A percentile compares a stretch with the other conserved stretches of the same genome.
Evolutionary conservation across 2,113 vertebrate genomes (phyloP).

Genomic region (Illadopsis cleaveri): DNA sequence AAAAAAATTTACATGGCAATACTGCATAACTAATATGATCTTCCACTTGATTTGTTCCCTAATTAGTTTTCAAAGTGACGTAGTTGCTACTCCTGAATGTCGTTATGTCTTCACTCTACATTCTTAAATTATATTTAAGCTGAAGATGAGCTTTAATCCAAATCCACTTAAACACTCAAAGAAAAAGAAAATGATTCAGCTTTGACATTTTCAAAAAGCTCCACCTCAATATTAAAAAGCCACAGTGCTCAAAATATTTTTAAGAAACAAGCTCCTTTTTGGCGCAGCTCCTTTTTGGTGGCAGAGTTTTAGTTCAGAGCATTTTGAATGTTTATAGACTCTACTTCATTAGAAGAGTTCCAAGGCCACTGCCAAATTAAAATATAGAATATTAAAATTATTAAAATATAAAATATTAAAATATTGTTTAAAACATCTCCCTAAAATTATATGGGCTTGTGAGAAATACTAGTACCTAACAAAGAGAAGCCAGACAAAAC

Average conservation of each 20-base stretch:
- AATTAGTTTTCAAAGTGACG: constrained; percentile 3
- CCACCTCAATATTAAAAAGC: neutral
- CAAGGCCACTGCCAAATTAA: neutral
- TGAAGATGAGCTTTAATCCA: neutral
- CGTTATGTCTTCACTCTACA: neutral
- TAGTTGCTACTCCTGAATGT: neutral
- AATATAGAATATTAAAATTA: no score
- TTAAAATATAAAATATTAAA: no score
- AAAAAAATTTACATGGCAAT: neutral
- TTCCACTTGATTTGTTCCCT: constrained; percentile 6
- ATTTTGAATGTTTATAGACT: neutral
- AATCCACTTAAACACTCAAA: neutral
- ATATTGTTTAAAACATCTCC: neutral
- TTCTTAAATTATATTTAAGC: neutral
- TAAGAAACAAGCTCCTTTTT: neutral
- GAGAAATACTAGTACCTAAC: neutral
- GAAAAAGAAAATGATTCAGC: neutral
- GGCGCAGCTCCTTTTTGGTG: neutral
- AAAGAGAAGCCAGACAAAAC: neutral
- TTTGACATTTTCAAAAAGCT: neutral
- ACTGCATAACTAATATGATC: neutral
- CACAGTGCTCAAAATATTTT: neutral
- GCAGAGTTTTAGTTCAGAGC: neutral
- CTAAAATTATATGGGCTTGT: neutral
- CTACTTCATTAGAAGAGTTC: neutral